A percentile compares a stretch with the other conserved stretches of the same genome.
Evolutionary conservation across 1,140 invertebrate species (phyloP).

Genomic region (Drosophila neocordata): DNA sequence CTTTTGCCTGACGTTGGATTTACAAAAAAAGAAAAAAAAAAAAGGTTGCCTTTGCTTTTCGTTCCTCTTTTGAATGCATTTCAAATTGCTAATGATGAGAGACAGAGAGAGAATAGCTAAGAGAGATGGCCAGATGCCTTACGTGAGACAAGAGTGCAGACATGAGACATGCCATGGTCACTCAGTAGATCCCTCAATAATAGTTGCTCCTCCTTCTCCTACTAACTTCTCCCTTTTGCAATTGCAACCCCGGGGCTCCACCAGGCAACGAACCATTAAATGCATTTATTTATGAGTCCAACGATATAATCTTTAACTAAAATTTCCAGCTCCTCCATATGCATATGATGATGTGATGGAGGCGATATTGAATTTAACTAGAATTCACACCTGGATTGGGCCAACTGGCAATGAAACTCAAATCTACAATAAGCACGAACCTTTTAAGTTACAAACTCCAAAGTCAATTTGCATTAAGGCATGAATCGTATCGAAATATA

Average conservation of each 20-base stretch:
- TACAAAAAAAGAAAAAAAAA: too few relatives aligned
- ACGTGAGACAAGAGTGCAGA: constrained; percentile 63
- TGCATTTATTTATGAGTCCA: constrained; percentile 77
- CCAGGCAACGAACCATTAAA: constrained; percentile 63
- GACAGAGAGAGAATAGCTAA: neutral
- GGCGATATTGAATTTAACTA: constrained; percentile 73
- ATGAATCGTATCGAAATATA: neutral
- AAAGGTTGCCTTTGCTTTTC: constrained; percentile 12
- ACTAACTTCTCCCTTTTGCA: constrained; percentile 19
- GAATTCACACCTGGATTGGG: constrained; percentile 67
- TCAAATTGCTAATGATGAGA: constrained; percentile 78
- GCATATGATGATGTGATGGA: constrained; percentile 57
- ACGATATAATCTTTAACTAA: constrained; percentile 54
- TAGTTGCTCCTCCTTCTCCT: neutral
- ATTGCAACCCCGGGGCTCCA: constrained; percentile 38
- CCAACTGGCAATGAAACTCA: neutral
- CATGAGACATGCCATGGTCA: constrained; percentile 52
- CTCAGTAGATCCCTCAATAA: neutral
- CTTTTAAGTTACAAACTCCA: neutral
- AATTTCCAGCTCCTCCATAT: constrained; percentile 61
- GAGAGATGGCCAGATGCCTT: constrained; percentile 58
- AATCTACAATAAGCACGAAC: neutral
- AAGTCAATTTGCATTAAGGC: neutral
- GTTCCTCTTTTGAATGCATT: constrained; percentile 58
- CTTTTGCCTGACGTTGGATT: neutral